Evolutionary conservation across 2,888 invertebrate species (phyloP).

Genomic region (Metalampra italica): DNA sequence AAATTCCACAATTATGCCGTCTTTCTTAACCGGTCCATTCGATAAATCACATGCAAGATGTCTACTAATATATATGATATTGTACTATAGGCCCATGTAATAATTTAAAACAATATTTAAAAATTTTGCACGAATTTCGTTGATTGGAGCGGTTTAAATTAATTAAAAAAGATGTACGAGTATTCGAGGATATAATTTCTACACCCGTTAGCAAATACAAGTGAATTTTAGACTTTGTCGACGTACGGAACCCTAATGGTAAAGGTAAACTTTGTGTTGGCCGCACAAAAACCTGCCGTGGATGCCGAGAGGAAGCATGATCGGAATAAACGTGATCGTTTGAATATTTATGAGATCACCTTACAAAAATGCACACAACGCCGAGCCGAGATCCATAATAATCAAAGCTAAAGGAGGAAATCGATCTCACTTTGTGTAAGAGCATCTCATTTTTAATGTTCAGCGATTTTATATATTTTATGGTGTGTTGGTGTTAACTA

Average conservation of each 20-base stretch:
- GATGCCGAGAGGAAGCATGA: conserved; percentile 20
- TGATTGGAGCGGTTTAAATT: conserved; percentile 1
- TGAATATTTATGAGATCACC: conserved; percentile 48
- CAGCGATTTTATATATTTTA: no score
- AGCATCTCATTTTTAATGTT: no score
- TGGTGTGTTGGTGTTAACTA: no score
- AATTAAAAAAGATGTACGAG: neutral
- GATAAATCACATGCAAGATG: conserved; percentile 14
- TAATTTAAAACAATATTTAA: conserved; percentile 2
- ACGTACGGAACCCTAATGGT: conserved; percentile 5
- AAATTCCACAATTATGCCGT: no score
- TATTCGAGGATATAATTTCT: neutral
- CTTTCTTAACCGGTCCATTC: conserved; percentile 4
- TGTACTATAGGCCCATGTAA: conserved; percentile 4
- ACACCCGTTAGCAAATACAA: neutral
- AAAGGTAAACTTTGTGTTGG: conserved; percentile 22
- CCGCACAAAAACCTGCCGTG: conserved; percentile 17
- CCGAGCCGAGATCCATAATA: conserved; percentile 22
- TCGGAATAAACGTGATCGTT: conserved; percentile 18
- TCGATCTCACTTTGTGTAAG: no score
- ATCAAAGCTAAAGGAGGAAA: conserved; percentile 30
- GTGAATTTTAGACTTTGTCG: neutral
- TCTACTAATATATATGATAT: conserved; percentile 9
- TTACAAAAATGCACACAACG: conserved; percentile 40
- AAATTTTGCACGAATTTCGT: conserved; percentile 1